Base-by-base conservation (phyloP, 2,797 vertebrate genomes). In the Coregonus sp. region DNA sequence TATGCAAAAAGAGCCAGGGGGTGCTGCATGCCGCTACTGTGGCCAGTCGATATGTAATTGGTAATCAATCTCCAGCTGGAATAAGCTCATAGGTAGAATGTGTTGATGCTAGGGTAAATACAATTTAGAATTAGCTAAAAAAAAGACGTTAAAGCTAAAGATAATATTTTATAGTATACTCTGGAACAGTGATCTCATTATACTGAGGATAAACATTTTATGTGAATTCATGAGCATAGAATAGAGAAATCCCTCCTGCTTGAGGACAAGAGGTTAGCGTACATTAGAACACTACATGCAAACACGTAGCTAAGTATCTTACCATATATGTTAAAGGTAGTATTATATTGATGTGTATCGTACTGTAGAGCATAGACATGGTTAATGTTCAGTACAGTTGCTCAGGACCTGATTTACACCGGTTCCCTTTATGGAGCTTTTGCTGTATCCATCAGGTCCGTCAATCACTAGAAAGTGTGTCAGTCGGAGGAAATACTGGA, bases 401-500 rank as follows among this genome's bases (percentile, higher is more conserved):
- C 40, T 11, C 40, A 47, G 40, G 40, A 47, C 40, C 40, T 47
- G 40, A 9, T 47, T 47, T 47, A 47, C 9, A 9, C 40, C 9
- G 9, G 40, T 47, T 47, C 9, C 40, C 40, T 47, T 63, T 15
- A 59, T 25, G 61, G 67, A 72, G 72, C 75, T 72, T 74, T 70
- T 31, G 61, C 20, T 25, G 74, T 20, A 54, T 74, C 29, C 65
- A 67, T 72, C 63, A 61, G 69, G 61, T 72, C 61, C 73, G 77
- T 81, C 74, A 80, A 71, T 86, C 80, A 84, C 52, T 47, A 47
- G 11, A 75, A 80, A 59, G 0, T 85, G 71, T 78, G 78, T 78
- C 61, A 76, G 68, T 20, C 50, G 72, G 73, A 69, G 69, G 69
- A 85, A 83, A 81, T 74, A 78, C 61, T 82, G 54, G 66, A 59